Evolutionary conservation across 2,888 invertebrate genomes (phyloP), one percentile per base, ranked within the genome.

Genomic region (Notodonta dromedarius): DNA sequence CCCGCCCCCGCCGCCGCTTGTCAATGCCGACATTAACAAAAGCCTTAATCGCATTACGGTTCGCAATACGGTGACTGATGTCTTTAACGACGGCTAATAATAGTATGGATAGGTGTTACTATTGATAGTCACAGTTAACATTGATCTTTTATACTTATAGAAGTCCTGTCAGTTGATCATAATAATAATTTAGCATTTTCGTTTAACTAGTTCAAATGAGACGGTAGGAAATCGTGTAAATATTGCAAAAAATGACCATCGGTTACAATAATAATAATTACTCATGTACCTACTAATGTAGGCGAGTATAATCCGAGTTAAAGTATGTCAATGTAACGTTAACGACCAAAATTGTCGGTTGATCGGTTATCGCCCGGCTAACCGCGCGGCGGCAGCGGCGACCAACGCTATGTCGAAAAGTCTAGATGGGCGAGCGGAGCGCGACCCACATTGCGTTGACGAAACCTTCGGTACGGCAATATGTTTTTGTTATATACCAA

Each of bases 401-500:
- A 14, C 53, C 82, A 74, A 74, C 76, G 71, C 82, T 79, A 74
- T 84, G 85, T 87, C 85, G 86, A 87, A 88, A 87, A 86, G 77
- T 84, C 84, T 86, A 85, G 84, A 84, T 74, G 69, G 69, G 70
- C 76, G 80, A 80, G 76, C 79, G 79, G 80, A 80, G 76, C 79
- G 79, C 75, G 83, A 87, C 88, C 88, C 78, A 89, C 87, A 86
- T 87, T 73, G 76, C 76, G 67, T 78, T 87, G 83, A 84, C 83
- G 86, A 87, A 88, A 87, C 80, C 79, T 77, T 76, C 71, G 65
- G 62, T 66, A 67, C 75, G 60, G 53, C 39, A 57, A 48, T 52
- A 68, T 79, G 77, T 35, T 48, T 35, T 6, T 76, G 74, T 74
- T 78, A 73, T 74, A 71, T 74, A 73, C 64, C 66, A 58, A 70